Conservation (phyloP, 1,140 invertebrate species). For the Cepaea nemoralis region DNA sequence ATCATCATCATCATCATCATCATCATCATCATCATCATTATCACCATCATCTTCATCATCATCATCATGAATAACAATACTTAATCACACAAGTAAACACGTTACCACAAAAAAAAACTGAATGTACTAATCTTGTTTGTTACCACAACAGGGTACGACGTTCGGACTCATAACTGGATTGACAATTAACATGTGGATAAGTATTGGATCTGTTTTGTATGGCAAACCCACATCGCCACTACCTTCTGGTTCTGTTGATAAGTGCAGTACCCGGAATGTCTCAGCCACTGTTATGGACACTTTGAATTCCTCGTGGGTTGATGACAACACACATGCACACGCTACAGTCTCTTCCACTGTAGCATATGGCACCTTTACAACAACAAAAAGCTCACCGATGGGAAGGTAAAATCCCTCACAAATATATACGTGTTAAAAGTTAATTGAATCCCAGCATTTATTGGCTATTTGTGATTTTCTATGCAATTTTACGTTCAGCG, state of each 20-base stretch:
- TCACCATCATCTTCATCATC: too few species aligned
- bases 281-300: background rate
- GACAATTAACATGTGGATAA: conserved; percentile 39
- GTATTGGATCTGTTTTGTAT: conserved; percentile 41
- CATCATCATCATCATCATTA: too few species aligned
- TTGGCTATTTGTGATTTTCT: too few species aligned
- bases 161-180: conserved; percentile 32
- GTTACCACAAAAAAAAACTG: too few species aligned
- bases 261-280: conserved; percentile 2
- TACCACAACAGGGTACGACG: conserved; percentile 17
- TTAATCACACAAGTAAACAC: too few species aligned
- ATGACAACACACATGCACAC: background rate
- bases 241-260: conserved; percentile 28
- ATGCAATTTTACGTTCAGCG: too few species aligned
- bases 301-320: background rate
- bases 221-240: conserved; percentile 18
- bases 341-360: background rate
- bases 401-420: too few species aligned
- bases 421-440: too few species aligned
- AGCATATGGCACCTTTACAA: background rate
- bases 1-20: too few species aligned
- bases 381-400: background rate
- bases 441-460: too few species aligned
- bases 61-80: too few species aligned
- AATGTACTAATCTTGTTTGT: too few species aligned